Evolutionary conservation across 1,140 invertebrate genomes (phyloP).

Genomic region (Drosophila sturtevanti): DNA sequence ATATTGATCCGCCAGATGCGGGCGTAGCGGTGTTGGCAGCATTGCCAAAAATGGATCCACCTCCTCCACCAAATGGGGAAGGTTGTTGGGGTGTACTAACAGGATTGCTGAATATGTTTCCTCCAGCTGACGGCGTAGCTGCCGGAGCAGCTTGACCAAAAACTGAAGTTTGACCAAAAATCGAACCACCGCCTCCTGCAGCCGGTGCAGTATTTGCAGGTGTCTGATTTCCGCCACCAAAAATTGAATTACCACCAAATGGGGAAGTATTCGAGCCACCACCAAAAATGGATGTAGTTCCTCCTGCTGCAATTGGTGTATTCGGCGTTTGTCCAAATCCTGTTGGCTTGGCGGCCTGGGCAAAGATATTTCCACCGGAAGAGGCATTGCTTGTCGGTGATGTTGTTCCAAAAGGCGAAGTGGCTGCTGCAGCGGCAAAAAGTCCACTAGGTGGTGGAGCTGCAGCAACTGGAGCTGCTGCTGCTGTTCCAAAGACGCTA

Average conservation of each 20-base stretch:
- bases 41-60: conserved; percentile 62
- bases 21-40: conserved; percentile 30
- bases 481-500: conserved; percentile 60
- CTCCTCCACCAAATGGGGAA: conserved; percentile 42
- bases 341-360: conserved; percentile 43
- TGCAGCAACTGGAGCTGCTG: conserved; percentile 19
- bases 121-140: conserved; percentile 35
- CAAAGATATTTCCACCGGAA: conserved; percentile 61
- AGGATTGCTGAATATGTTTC: conserved; percentile 55
- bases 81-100: conserved; percentile 39
- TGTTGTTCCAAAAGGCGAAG: conserved; percentile 53
- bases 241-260: conserved; percentile 62
- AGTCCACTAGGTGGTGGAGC: conserved; percentile 52
- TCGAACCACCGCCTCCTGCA: conserved; percentile 40
- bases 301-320: background rate
- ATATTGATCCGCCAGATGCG: conserved; percentile 66
- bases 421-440: conserved; percentile 59
- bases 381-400: conserved; percentile 22
- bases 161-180: conserved; percentile 62
- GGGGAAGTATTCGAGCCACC: conserved; percentile 44
- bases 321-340: conserved; percentile 46
- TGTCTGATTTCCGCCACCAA: conserved; percentile 52
- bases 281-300: conserved; percentile 73
- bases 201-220: conserved; percentile 22
- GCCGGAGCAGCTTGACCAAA: conserved; percentile 52